Evolutionary conservation across 2,797 vertebrate species (phyloP), one percentile per base, ranked within the genome.

Genomic region (Semaprochilodus insignis): DNA sequence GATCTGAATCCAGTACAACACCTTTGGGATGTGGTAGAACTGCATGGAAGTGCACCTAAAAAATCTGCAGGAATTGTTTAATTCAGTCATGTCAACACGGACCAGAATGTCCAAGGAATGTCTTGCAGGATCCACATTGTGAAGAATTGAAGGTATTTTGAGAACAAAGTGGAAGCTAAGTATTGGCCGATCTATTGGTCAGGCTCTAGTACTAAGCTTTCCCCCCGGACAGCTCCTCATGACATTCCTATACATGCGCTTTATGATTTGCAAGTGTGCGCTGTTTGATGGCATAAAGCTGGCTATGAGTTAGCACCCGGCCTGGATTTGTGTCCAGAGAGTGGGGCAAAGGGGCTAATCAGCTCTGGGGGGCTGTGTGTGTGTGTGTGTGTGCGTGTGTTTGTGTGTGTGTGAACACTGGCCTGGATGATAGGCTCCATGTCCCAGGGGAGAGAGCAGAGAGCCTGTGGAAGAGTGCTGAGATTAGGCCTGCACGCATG

Each of bases 401-500:
- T 34, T 40, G 34, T 40, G 65, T 67, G 65, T 14, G 19, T 74
- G 83, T 71, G 80, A 83, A 81, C 71, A 67, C 74, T 80, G 67
- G 73, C 77, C 77, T 84, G 78, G 70, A 81, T 85, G 83, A 80
- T 80, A 80, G 84, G 36, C 27, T 78, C 74, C 25, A 40, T 82
- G 78, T 88, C 83, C 81, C 77, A 72, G 59, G 84, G 83, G 82
- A 83, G 57, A 27, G 63, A 81, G 80, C 67, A 55, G 83, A 55
- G 87, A 91, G 89, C 85, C 67, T 84, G 90, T 88, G 91, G 89
- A 93, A 88, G 91, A 94, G 93, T 89, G 89, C 88, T 89, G 92
- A 95, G 94, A 95, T 95, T 95, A 95, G 92, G 90, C 89, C 93
- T 89, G 87, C 92, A 95, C 85, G 93, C 92, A 93, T 93, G 93